Base-by-base conservation (phyloP, 2,797 vertebrate species). In the Sebastes steindachneri region DNA sequence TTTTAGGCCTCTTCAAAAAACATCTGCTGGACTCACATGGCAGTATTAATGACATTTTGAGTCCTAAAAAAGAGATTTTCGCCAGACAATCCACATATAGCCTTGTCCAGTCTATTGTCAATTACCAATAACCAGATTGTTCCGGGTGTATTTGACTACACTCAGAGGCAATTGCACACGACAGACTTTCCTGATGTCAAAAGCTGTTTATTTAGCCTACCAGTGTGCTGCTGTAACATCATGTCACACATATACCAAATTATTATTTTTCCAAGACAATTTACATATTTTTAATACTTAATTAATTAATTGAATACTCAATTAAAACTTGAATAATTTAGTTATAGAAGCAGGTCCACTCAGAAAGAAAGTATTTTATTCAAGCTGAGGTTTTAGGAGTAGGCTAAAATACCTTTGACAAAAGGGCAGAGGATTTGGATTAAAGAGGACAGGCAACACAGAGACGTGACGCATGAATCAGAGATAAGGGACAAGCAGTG, bases 391-490 rank as follows among this genome's bases (percentile, higher is more conserved):
- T 45, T 21, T 31, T 48, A 37, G 14, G 9, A 66, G 71, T 12
- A 53, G 10, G 15, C 8, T 41, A 69, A 59, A 68, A 59, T n/a
- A 68, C 25, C 33, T 68, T 33, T 63, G n/a, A 75, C 23, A 59
- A 59, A 63, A 54, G 57, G 8, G 26, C 31, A 57, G 37, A 75
- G 23, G 45, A 78, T 72, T 62, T 76, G 2, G 55, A 84, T 76
- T 25, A 55, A n/a, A 81, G 7, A 67, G 33, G 35, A 81, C 59
- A 58, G 64, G 15, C 35, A 58, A 54, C 12, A 17, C 57, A 28
- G 45, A 60, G 62, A 74, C 6, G 12, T 31, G 58, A 60, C 1
- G 9, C 21, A 76, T 83, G 73, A 86, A 72, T 83, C 86, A 80
- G 57, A 60, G 37, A 79, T 77, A 75, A 78, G 65, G 58, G 54